These are phyloP conservation scores for Pardosa pseudoannulata DNA, from an alignment of 2,888 invertebrate species.

Conservation along the genomic window DNA sequence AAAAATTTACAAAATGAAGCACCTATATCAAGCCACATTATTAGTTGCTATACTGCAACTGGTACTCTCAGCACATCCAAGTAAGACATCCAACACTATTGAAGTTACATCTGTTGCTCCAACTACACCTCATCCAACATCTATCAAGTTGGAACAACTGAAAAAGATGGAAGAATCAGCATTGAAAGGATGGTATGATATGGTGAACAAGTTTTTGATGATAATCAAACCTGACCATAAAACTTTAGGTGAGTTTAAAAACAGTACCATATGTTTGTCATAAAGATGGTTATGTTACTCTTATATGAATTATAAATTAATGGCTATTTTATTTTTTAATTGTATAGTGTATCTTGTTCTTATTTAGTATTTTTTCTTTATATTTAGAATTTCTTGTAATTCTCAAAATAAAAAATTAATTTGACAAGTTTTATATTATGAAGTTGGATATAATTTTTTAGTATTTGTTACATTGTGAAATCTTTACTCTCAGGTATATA, in stretches of 20 bases:
- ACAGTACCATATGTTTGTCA: no score
- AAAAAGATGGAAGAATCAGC: slow-evolving; percentile 53
- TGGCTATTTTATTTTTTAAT: no score
- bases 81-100: slow-evolving; percentile 8
- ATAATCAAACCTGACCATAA: slow-evolving; percentile 60
- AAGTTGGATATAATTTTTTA: no score
- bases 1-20: slow-evolving; percentile 20
- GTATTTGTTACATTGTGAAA: no score
- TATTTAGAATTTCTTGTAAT: no score
- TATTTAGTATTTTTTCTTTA: no score
- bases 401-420: no score
- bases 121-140: slow-evolving; percentile 51
- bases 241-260: slow-evolving; percentile 53
- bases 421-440: no score
- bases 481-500: no score
- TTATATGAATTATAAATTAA: no score
- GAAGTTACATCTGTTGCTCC: slow-evolving; percentile 19
- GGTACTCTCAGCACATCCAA: slow-evolving; percentile 28
- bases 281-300: no score
- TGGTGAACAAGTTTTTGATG: slow-evolving; percentile 58
- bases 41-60: slow-evolving; percentile 22
- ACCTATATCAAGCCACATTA: slow-evolving; percentile 9
- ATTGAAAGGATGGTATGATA: slow-evolving; percentile 62
- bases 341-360: no score
- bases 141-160: slow-evolving; percentile 46